These are phyloP conservation scores for Noctua janthe DNA, from an alignment of 2,888 invertebrate species.

Conservation along the genomic window DNA sequence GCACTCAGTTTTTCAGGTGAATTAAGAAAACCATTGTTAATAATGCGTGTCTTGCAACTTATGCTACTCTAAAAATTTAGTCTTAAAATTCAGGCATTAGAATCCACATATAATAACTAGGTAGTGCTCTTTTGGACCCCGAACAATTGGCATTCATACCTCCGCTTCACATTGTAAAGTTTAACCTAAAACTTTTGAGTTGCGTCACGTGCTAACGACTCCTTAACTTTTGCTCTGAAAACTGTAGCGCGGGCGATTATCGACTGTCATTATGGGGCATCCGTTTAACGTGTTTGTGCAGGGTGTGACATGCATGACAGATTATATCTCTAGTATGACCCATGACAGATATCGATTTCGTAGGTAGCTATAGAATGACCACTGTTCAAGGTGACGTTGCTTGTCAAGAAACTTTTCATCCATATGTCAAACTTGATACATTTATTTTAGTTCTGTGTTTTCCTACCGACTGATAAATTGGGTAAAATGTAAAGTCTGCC, in stretches of 20 bases:
- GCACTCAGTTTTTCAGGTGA: neutral
- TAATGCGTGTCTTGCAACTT: neutral
- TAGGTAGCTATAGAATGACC: too few relatives aligned
- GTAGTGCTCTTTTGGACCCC: neutral
- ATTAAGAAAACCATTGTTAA: neutral
- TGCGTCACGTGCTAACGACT: constrained; percentile 28
- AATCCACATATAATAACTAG: neutral
- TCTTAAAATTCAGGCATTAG: neutral
- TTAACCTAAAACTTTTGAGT: constrained; percentile 12
- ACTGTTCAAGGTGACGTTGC: too few relatives aligned
- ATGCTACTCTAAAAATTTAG: neutral
- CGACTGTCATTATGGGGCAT: constrained; percentile 10
- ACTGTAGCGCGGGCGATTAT: constrained; percentile 39
- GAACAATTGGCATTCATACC: constrained; percentile 14
- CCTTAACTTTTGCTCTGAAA: constrained; percentile 37
- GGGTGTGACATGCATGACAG: neutral
- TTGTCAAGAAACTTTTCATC: too few relatives aligned
- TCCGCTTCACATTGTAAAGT: constrained; percentile 8
- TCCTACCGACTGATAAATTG: too few relatives aligned
- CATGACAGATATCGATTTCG: neutral
- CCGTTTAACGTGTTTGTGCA: neutral
- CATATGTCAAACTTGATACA: too few relatives aligned
- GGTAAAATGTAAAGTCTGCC: too few relatives aligned
- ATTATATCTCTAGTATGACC: neutral
- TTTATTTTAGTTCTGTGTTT: too few relatives aligned